Evolutionary conservation across 2,888 invertebrate genomes (phyloP), one percentile per base, ranked within the genome.

Genomic region (Dasysyrphus tricinctus): DNA sequence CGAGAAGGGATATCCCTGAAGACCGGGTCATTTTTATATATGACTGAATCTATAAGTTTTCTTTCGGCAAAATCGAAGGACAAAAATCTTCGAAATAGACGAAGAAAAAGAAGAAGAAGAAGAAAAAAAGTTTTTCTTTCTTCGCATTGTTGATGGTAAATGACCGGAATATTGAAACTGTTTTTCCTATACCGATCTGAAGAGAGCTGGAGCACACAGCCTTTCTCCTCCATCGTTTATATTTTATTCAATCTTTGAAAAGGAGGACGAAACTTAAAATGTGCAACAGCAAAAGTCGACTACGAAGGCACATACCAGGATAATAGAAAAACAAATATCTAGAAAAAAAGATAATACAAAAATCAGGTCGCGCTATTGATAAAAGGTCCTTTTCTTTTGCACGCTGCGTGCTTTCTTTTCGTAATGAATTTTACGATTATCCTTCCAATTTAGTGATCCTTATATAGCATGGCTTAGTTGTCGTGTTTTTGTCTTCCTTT

Each of bases 151-250:
- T 75, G 59, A 54, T 63, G 65, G 81, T 78, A 86, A 86, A 86
- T 86, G 86, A 86, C 86, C 85, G 78, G 86, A 86, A 86, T 86
- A 86, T 82, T 86, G 82, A 86, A 86, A 82, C 82, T 72, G 78
- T 86, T 70, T 72, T 72, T 54, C 39, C 54, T 19, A 54, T 69
- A 29, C 37, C 37, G 14, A 39, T 11, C 44, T 65, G 42, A 57
- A 34, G 11, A 34, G 11, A 67, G 59, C 19, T 47, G 24, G 32
- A 65, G 51, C 63, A 24, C 24, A 24, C 24, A 63, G 51, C 49
- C 39, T 39, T 69, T 39, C n/a, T 57, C 32, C 51, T 39, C 29
- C 39, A 19, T 51, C 51, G 49, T 56, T 70, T 72, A 44, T 54
- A 69, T 69, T 69, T 69, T 54, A 69, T 69, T 69, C 39, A 54